Base-by-base conservation (phyloP, 2,113 vertebrate genomes). In the Trogon melanurus region DNA sequence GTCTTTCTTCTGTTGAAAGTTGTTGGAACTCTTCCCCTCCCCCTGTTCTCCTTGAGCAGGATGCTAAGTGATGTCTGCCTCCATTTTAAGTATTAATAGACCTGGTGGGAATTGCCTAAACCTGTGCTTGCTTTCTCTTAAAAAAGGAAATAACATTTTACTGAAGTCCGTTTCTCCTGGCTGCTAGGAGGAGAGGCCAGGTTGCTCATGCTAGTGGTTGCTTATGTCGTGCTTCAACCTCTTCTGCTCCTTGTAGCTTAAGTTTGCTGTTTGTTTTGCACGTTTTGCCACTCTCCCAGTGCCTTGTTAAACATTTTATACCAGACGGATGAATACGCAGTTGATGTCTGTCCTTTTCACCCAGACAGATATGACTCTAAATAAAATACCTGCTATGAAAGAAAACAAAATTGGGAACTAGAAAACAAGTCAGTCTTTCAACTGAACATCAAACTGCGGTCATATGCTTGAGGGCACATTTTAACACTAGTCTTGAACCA, bases 311-410 rank as follows among this genome's bases (percentile, higher is more conserved):
- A 65, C 44, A 47, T 92, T 72, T 95, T 86, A 53, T 70, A 69
- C 58, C 56, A 38, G 71, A 64, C 12, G 8, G 51, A 60, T 84
- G 86, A 88, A 92, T 53, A 62, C 62, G 78, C 45, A 62, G 45
- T 88, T 89, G 67, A 79, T 72, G 50, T 89, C 62, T 94, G 57
- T 93, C 62, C 61, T 95, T 91, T 95, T 87, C 34, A 87, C 50
- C 53, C 36, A 65, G 69, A 16, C 48, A 75, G 30, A 54, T 87
- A 91, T 45, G 54, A 32, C 57, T 92, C 47, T 69, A 70, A 93
- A 74, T 60, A 76, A 95, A 87, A 88, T 72, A 76, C 15, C 65
- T 95, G 53, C 32, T 96, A 67, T 71, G 69, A 86, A 93, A 85
- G 34, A 62, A 86, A 89, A 58, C 15, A 80, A 83, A 85, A 92